Evolutionary conservation across 2,113 vertebrate genomes (phyloP), one percentile per base, ranked within the genome.

Genomic region (Tyto alba): DNA sequence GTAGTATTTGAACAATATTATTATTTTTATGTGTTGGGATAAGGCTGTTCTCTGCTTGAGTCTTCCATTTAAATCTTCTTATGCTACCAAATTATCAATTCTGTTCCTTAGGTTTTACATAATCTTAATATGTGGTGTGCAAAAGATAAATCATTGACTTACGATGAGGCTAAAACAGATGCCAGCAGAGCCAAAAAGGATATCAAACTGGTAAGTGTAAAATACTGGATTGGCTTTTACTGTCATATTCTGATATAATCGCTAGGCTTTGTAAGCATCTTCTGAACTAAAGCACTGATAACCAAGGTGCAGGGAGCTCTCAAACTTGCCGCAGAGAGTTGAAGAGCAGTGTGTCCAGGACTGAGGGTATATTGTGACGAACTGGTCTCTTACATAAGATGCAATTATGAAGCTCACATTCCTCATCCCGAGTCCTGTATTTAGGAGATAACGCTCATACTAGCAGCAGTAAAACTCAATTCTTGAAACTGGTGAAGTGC

Each of bases 91-190:
- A 40, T 8, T 53, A 16, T 90, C 34, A 36, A 50, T 87, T 71
- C 93, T 84, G 6, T 91, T 94, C 38, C 97, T 83, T 80, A 99
- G 99, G 98, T 99, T 90, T 98, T 99, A 64, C 99, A 99, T 96
- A 99, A 99, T 94, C 98, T 99, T 84, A 99, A 99, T 95, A 99
- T 99, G 99, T 99, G 99, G 99, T 99, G 99, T 64, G 98, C 98
- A 64, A 98, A 97, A 95, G 98, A 98, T 91, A 99, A 99, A 85
- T 98, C 98, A 32, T 89, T 99, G 96, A 99, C 99, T 32, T 99
- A 99, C 0, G 99, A 99, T 96, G 98, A 99, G 96, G 99, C 99
- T 89, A 99, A 99, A 98, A 96, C 97, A 0, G 99, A 99, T 81
- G 99, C 99, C 34, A 98, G 92, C 36, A 98, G 97, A 81, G 99